Evolutionary conservation across 2,888 invertebrate species (phyloP).

Genomic region (Ophonus ardosiacus): DNA sequence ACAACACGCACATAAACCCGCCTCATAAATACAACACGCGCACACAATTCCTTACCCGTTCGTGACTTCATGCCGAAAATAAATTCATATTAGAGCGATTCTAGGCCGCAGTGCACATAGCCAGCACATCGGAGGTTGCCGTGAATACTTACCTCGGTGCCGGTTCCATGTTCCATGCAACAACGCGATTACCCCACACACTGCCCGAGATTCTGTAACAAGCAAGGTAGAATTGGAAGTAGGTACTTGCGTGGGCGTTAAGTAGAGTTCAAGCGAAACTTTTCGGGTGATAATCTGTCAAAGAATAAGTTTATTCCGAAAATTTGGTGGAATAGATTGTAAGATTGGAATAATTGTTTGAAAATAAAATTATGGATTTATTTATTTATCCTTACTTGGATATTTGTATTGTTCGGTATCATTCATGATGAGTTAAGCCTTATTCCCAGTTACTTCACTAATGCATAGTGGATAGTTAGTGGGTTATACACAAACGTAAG

Average conservation of each 20-base stretch:
- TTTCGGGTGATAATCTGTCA: slow-evolving; percentile 30
- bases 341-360: neutral
- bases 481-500: too few species aligned
- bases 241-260: slow-evolving; percentile 16
- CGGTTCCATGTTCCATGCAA: slow-evolving; percentile 23
- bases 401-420: too few species aligned
- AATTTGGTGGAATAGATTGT: neutral
- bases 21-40: slow-evolving; percentile 24
- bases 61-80: slow-evolving; percentile 44
- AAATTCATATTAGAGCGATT: slow-evolving; percentile 45
- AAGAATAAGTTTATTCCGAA: slow-evolving; percentile 11
- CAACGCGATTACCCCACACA: slow-evolving; percentile 40
- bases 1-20: slow-evolving; percentile 31
- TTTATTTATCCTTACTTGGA: too few species aligned
- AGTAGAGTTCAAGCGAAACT: slow-evolving; percentile 11
- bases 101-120: neutral
- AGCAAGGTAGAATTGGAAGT: neutral
- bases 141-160: neutral
- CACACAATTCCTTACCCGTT: slow-evolving; percentile 23
- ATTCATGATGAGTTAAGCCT: too few species aligned
- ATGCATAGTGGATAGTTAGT: too few species aligned
- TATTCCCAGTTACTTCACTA: too few species aligned
- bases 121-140: neutral
- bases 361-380: too few species aligned
- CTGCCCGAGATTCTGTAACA: slow-evolving; percentile 2